Base-by-base conservation (phyloP, 1,140 invertebrate species). In the Micrasema longulum region DNA sequence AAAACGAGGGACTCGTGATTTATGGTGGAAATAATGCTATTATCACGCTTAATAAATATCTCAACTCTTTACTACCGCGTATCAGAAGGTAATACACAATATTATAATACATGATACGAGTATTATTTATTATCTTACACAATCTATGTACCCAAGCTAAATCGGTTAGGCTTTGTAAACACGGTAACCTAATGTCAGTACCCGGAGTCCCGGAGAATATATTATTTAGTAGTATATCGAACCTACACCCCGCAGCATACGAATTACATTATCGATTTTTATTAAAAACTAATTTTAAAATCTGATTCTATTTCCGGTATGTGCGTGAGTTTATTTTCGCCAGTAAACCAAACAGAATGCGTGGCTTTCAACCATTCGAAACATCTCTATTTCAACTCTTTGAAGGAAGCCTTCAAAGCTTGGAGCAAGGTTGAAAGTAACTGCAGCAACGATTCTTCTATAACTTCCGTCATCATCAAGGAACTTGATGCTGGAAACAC, bases 401-500 rank as follows among this genome's bases (percentile, higher is more conserved):
- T 47, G 18, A 66, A 65, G 22, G 63, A 45, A n/a, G 45, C 48
- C 9, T 14, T 36, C 11, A 50, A 7, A 5, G 55, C 12, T 2
- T 65, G 43, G 45, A 63, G 26, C 31, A 48, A 11, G 45, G 12
- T 36, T 3, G 67, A 62, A 22, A 45, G 22, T 6, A 69, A 69
- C 26, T 69, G 67, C 26, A 31, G 53, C 7, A 57, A 70, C 35
- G 65, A 63, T 12, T 50, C 64, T 0, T 52, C 71, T 7, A 4
- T 68, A 9, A 62, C 65, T 5, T 60, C 71, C 26, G 35, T 71
- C n/a, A 62, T 62, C 36, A 62, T 74, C 36, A 70, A 36, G 20
- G 72, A 74, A 18, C 18, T 74, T 1, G 72, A 74, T 18, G 36
- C 43, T 10, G 52, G 31, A 12, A 74, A 74, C 20, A 23, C 16